phyloP scores from a whole-genome alignment of 2,797 vertebrate species.

The Dendrocincla tyrannina region DNA sequence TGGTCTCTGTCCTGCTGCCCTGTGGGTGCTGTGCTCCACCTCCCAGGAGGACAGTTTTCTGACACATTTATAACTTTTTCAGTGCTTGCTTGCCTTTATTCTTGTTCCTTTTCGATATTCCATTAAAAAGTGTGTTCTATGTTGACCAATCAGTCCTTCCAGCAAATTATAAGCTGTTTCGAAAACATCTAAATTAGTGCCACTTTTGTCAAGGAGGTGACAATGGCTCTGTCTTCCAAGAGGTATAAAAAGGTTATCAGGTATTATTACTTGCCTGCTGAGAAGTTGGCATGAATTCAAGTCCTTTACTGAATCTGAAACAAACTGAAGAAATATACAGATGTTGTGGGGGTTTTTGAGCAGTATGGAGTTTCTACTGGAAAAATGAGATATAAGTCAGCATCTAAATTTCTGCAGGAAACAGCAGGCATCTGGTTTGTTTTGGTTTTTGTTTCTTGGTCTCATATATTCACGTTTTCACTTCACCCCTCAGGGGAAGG shows the following conservation, averaged over 20 bases:
- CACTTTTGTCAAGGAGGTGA: not conserved
- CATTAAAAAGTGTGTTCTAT: accelerated
- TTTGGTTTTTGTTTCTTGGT: not conserved
- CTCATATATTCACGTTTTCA: not conserved
- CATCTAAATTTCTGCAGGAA: not conserved
- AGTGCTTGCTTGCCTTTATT: not conserved
- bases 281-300: not conserved
- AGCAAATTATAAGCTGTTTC: not conserved
- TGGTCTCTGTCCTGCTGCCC: not conserved
- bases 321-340: not conserved
- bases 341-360: not conserved
- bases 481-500: not conserved
- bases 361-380: not conserved
- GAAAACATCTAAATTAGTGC: not conserved
- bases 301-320: not conserved
- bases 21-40: not conserved
- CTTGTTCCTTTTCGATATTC: not conserved
- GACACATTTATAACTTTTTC: not conserved
- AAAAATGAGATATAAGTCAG: not conserved
- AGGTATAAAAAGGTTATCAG: not conserved
- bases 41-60: not conserved
- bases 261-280: not conserved
- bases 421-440: not conserved
- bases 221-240: not conserved
- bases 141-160: not conserved